phyloP scores from a whole-genome alignment of 2,113 vertebrate species.

The Athene noctua region DNA sequence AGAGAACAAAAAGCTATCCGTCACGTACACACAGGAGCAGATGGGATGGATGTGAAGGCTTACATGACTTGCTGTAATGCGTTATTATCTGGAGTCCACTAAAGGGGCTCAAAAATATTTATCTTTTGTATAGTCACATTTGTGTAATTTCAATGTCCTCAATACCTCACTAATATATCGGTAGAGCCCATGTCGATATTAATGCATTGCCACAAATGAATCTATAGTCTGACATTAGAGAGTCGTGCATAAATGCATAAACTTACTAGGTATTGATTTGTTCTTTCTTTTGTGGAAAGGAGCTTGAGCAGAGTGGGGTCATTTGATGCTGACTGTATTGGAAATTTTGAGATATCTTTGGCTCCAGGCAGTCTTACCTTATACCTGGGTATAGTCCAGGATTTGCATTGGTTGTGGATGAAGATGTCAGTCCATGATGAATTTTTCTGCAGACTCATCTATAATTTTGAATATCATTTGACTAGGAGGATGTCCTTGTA shows the following conservation, averaged over 20 bases:
- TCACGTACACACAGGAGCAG: background rate
- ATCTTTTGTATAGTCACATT: background rate
- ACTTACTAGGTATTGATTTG: constrained; percentile 31
- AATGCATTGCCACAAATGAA: background rate
- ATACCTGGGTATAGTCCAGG: background rate
- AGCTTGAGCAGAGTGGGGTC: background rate
- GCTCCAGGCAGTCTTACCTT: constrained; percentile 48
- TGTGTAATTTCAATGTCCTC: background rate
- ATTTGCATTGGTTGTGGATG: background rate
- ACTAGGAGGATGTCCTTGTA: background rate
- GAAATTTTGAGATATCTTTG: constrained; percentile 8
- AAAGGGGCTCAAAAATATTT: background rate
- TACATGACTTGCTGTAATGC: background rate
- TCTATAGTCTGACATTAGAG: background rate
- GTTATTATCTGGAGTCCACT: background rate
- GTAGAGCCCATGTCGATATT: background rate
- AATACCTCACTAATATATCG: background rate
- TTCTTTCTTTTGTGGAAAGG: background rate
- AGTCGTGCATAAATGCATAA: background rate
- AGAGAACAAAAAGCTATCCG: background rate
- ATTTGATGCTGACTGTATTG: background rate
- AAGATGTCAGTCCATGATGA: background rate
- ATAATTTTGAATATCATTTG: background rate
- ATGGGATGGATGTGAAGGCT: background rate
- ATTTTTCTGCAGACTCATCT: background rate